phyloP scores from a whole-genome alignment of 2,113 vertebrate species.

The Sinocyclocheilus rhinocerous region DNA sequence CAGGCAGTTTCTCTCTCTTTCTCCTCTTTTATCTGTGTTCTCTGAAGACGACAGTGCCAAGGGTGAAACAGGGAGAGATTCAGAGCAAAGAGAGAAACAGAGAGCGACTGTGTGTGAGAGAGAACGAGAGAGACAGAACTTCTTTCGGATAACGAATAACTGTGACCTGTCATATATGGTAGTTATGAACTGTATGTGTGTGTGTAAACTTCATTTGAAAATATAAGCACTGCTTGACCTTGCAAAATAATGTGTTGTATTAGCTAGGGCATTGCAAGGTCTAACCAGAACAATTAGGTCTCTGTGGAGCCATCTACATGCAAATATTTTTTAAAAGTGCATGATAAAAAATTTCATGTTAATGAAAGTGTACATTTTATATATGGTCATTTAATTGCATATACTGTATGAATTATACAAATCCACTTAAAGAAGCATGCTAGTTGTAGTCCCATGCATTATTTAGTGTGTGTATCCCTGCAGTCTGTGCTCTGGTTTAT shows the following conservation, averaged over 20 bases:
- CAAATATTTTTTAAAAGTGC: background rate
- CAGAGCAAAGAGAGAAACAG: slow-evolving; percentile 3
- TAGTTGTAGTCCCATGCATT: background rate
- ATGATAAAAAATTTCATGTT: slow-evolving; percentile 13
- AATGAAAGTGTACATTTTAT: background rate
- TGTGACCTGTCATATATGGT: background rate
- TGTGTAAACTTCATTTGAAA: background rate
- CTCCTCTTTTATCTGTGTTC: slow-evolving; percentile 5
- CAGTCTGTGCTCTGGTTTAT: background rate
- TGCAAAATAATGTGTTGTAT: background rate
- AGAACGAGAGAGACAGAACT: background rate
- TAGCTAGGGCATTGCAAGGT: background rate
- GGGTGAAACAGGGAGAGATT: slow-evolving; percentile 6
- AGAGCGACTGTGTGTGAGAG: background rate
- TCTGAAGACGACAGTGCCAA: slow-evolving; percentile 11
- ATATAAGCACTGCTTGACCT: background rate
- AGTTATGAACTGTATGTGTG: background rate
- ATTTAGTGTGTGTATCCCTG: background rate
- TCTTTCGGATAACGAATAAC: background rate
- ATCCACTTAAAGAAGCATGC: background rate
- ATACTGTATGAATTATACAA: background rate
- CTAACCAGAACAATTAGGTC: background rate
- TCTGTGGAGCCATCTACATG: background rate
- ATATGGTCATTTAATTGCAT: background rate
- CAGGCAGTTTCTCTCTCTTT: slow-evolving; percentile 27